phyloP scores from a whole-genome alignment of 2,888 invertebrate genomes.

The Sinelater perroti region DNA sequence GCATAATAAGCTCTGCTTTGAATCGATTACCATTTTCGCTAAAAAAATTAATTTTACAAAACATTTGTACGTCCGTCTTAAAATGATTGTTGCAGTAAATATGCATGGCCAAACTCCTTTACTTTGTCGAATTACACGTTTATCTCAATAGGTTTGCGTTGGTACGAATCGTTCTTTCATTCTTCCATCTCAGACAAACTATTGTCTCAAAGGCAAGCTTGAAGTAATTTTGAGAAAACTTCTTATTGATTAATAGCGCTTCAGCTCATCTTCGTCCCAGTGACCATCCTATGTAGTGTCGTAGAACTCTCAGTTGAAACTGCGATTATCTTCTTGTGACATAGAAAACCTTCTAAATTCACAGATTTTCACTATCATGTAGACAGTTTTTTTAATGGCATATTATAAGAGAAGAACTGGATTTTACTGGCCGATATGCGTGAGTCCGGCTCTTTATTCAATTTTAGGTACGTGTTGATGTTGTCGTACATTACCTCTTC shows the following conservation, averaged over 20 bases:
- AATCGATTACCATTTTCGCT: constrained; percentile 80
- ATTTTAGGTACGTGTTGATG: constrained; percentile 83
- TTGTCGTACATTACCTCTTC: constrained; percentile 88
- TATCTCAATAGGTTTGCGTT: constrained; percentile 71
- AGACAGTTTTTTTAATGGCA: constrained; percentile 84
- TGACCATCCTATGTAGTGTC: constrained; percentile 88
- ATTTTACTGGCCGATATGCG: constrained; percentile 87
- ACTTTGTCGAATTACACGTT: constrained; percentile 87
- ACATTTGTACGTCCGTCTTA: constrained; percentile 85
- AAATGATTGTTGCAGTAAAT: constrained; percentile 88
- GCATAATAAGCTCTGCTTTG: constrained; percentile 78
- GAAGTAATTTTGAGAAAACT: constrained; percentile 79
- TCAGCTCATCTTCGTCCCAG: constrained; percentile 74
- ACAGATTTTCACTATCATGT: constrained; percentile 90
- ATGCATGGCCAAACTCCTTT: constrained; percentile 83
- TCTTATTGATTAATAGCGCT: constrained; percentile 84
- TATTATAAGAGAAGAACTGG: constrained; percentile 86
- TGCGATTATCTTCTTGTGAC: constrained; percentile 86
- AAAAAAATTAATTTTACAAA: constrained; percentile 81
- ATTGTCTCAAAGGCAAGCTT: constrained; percentile 67
- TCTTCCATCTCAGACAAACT: constrained; percentile 90
- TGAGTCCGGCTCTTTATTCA: constrained; percentile 79
- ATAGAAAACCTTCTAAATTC: constrained; percentile 91
- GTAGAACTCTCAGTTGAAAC: constrained; percentile 81
- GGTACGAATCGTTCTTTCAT: constrained; percentile 82